phyloP scores from a whole-genome alignment of 2,888 invertebrate genomes.

The Alsophila aescularia region DNA sequence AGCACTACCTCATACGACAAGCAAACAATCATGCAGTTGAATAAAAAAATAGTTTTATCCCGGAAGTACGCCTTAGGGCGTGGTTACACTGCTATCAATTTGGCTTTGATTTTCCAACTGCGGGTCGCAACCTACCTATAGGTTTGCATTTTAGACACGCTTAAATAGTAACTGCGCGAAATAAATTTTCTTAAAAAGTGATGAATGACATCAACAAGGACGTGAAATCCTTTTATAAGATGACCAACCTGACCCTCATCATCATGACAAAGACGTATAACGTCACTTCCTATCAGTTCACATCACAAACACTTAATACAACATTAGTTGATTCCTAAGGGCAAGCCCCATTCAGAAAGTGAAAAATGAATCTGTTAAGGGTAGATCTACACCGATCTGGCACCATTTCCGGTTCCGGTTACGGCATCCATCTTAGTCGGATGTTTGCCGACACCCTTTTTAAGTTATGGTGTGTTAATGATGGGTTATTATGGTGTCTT shows the following conservation, averaged over 20 bases:
- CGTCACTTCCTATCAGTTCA: slow-evolving; percentile 14
- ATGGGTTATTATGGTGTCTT: slow-evolving; percentile 34
- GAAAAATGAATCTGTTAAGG: slow-evolving; percentile 76
- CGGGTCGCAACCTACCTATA: no score
- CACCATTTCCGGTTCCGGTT: slow-evolving; percentile 73
- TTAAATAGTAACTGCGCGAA: neutral
- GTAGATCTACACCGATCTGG: slow-evolving; percentile 64
- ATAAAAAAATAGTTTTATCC: no score
- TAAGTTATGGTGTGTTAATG: slow-evolving; percentile 62
- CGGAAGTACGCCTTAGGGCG: no score
- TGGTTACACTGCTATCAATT: no score
- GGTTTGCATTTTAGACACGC: no score
- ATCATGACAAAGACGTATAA: slow-evolving; percentile 32
- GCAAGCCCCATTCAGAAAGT: slow-evolving; percentile 39
- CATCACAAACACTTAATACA: slow-evolving; percentile 33
- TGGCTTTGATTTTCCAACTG: no score
- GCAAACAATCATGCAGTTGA: no score
- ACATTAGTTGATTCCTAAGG: slow-evolving; percentile 28
- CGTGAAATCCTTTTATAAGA: neutral
- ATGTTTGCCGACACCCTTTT: slow-evolving; percentile 71
- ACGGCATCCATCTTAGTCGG: slow-evolving; percentile 75
- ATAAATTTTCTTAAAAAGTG: neutral
- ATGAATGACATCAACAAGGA: neutral
- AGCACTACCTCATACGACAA: no score
- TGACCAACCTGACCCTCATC: slow-evolving; percentile 21